A percentile compares a stretch with the other conserved stretches of the same genome.
These are phyloP conservation scores for Actinia equina DNA, from an alignment of 64 coral and sea anemone genomes.

Conservation along the genomic window DNA sequence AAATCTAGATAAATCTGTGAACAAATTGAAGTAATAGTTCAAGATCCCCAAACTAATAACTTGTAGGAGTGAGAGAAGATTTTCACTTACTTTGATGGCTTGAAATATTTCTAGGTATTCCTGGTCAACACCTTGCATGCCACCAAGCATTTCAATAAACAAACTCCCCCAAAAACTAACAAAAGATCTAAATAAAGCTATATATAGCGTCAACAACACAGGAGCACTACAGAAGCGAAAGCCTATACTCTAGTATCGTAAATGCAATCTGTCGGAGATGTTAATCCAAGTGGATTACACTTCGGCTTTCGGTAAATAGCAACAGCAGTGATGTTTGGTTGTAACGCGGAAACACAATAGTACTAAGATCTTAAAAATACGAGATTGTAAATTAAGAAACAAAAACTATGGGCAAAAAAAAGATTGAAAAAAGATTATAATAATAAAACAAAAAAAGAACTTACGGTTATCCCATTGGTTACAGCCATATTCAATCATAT, in stretches of 20 bases:
- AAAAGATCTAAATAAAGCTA: neutral
- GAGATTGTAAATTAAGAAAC: too few species aligned
- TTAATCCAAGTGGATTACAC: neutral
- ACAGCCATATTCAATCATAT: too few species aligned
- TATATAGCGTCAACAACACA: too few species aligned
- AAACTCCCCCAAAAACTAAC: neutral
- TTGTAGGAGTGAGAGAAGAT: neutral
- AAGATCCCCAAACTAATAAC: neutral
- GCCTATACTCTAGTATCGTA: neutral
- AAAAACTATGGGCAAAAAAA: too few species aligned
- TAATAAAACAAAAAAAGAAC: too few species aligned
- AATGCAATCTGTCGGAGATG: neutral
- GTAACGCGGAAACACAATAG: neutral
- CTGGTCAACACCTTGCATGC: neutral
- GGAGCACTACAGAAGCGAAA: neutral
- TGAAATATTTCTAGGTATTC: slow-evolving; percentile 12
- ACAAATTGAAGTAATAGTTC: too few species aligned
- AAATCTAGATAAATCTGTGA: too few species aligned
- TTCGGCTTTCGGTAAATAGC: neutral
- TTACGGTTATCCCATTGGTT: too few species aligned
- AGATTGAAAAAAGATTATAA: too few species aligned
- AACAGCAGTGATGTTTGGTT: neutral
- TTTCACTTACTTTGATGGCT: slow-evolving; percentile 13
- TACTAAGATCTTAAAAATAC: neutral
- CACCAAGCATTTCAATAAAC: neutral